These are phyloP conservation scores for Malthinus seriepunctatus DNA, from an alignment of 2,888 invertebrate genomes.

Conservation along the genomic window DNA sequence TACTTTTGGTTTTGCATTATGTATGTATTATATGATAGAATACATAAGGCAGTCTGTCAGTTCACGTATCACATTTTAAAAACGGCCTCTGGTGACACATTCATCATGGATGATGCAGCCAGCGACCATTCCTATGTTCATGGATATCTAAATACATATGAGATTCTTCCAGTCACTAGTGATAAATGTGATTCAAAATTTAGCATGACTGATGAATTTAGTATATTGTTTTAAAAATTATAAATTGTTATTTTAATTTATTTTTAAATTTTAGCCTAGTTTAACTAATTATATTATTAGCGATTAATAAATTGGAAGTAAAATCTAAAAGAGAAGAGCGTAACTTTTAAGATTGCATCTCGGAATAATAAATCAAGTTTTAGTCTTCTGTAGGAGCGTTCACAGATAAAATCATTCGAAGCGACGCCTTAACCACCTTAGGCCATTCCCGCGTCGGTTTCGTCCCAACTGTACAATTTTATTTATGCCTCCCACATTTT, in stretches of 20 bases:
- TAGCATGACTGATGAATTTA: constrained; percentile 8
- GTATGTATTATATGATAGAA: constrained; percentile 42
- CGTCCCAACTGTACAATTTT: constrained; percentile 51
- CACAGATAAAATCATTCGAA: constrained; percentile 48
- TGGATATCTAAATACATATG: constrained; percentile 24
- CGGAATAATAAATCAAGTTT: constrained; percentile 52
- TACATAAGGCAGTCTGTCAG: constrained; percentile 43
- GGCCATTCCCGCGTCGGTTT: constrained; percentile 51
- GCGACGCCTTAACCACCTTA: constrained; percentile 51
- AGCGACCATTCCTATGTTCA: constrained; percentile 22
- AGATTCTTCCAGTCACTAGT: constrained; percentile 27
- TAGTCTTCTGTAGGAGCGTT: constrained; percentile 51
- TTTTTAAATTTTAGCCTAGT: background rate
- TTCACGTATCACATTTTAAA: constrained; percentile 46
- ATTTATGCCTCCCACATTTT: constrained; percentile 51
- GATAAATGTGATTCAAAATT: constrained; percentile 20
- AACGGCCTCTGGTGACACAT: constrained; percentile 44
- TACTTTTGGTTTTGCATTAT: constrained; percentile 18
- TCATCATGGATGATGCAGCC: constrained; percentile 40
- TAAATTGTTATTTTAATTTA: too few relatives aligned
- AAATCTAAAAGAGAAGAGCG: constrained; percentile 42
- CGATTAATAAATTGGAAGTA: constrained; percentile 43
- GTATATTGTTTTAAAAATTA: background rate
- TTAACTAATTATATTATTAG: constrained; percentile 31
- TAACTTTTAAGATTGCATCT: constrained; percentile 53